These are phyloP conservation scores for Oscheius sp. DNA, from an alignment of 2,888 invertebrate genomes.

Conservation along the genomic window DNA sequence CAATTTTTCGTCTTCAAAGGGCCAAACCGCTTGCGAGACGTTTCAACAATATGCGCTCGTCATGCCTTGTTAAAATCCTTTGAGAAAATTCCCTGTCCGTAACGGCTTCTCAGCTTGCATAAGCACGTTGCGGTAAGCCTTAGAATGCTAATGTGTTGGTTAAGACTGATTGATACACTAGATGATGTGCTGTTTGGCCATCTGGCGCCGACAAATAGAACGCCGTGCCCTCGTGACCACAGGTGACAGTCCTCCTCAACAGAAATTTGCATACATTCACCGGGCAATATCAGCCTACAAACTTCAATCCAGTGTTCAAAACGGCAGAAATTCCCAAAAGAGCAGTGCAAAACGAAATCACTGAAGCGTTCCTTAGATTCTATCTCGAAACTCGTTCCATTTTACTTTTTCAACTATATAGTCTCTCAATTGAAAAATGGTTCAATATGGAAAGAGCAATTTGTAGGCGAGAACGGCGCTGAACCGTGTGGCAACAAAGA, in stretches of 20 bases:
- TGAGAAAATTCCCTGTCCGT: neutral
- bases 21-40: slow-evolving; percentile 25
- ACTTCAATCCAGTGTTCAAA: no score
- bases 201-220: slow-evolving; percentile 26
- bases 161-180: slow-evolving; percentile 28
- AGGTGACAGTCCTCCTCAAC: slow-evolving; percentile 22
- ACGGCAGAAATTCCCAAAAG: no score
- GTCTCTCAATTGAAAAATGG: no score
- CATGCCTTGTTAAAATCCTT: slow-evolving; percentile 17
- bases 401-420: no score
- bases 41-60: slow-evolving; percentile 24
- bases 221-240: slow-evolving; percentile 5
- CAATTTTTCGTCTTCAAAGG: slow-evolving; percentile 22
- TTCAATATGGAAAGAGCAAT: no score
- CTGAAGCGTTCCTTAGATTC: no score
- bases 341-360: no score
- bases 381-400: no score
- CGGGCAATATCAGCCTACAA: no score
- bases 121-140: slow-evolving; percentile 13
- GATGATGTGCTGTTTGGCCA: slow-evolving; percentile 26
- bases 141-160: slow-evolving; percentile 29
- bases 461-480: neutral
- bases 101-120: neutral
- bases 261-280: slow-evolving; percentile 19
- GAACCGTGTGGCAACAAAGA: slow-evolving; percentile 10